Conservation (phyloP, 2,113 vertebrate genomes). For the Meriones unguiculatus region DNA sequence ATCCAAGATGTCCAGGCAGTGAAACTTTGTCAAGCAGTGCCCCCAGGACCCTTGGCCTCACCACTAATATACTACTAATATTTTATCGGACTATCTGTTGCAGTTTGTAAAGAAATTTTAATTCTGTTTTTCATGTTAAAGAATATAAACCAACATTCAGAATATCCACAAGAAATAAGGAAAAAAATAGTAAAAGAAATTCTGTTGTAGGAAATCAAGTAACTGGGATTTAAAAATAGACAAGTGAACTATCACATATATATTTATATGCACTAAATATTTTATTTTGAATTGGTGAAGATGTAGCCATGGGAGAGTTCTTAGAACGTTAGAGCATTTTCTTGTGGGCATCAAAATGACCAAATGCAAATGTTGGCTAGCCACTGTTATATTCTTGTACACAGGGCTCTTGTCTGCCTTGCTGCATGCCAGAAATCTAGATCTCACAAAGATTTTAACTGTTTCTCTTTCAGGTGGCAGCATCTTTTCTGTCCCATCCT, state of each 20-base stretch:
- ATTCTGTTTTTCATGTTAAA: neutral
- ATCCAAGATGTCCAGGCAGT: too few species aligned
- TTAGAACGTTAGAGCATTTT: neutral
- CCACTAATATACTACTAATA: neutral
- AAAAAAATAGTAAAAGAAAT: neutral
- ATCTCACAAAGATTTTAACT: neutral
- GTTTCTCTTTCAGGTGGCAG: neutral
- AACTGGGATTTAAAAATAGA: neutral
- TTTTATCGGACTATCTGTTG: neutral
- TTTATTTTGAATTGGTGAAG: constrained; percentile 15
- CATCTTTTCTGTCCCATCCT: neutral
- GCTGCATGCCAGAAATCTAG: neutral
- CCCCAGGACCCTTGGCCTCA: too few species aligned
- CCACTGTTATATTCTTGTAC: neutral
- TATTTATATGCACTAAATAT: neutral
- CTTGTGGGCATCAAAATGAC: neutral
- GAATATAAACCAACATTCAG: neutral
- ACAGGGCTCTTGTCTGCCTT: neutral
- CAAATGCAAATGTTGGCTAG: neutral
- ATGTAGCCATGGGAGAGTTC: neutral
- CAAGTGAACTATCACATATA: neutral
- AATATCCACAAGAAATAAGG: neutral
- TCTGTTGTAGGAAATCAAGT: neutral
- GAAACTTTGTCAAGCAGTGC: too few species aligned
- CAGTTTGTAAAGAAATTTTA: neutral